These are phyloP conservation scores for Polylopha cassiicola DNA, from an alignment of 2,888 invertebrate genomes.

Conservation along the genomic window DNA sequence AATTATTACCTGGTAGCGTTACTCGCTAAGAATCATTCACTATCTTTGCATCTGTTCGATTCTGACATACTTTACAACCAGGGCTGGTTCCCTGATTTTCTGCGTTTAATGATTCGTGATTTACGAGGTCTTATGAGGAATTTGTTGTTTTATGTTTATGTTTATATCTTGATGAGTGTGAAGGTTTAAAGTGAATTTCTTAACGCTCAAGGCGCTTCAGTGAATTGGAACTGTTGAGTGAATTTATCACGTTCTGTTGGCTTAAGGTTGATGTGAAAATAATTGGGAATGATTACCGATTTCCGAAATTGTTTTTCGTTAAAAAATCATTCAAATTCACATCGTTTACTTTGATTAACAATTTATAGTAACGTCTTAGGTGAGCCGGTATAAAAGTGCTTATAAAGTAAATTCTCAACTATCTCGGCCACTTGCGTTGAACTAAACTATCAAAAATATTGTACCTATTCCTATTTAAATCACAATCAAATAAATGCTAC, in stretches of 20 bases:
- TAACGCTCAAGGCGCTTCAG: conserved; percentile 16
- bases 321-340: conserved; percentile 12
- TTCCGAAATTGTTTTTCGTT: conserved; percentile 14
- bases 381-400: too few species aligned
- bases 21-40: conserved; percentile 52
- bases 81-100: conserved; percentile 48
- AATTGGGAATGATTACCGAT: conserved; percentile 12
- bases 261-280: conserved; percentile 13
- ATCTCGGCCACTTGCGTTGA: too few species aligned
- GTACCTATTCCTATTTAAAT: too few species aligned
- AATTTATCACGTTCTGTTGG: conserved; percentile 9
- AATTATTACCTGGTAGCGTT: conserved; percentile 58
- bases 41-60: conserved; percentile 61
- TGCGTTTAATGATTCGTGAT: conserved; percentile 55
- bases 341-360: too few species aligned
- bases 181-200: conserved; percentile 24
- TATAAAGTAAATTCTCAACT: too few species aligned
- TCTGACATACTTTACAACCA: conserved; percentile 60
- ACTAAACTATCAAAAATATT: too few species aligned
- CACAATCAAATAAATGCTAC: too few species aligned
- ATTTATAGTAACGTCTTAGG: too few species aligned
- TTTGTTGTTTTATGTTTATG: conserved; percentile 28
- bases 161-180: conserved; percentile 23
- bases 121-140: conserved; percentile 43
- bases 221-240: conserved; percentile 14